These are phyloP conservation scores for Syngnathus acus DNA, from an alignment of 2,797 vertebrate genomes.

Conservation along the genomic window DNA sequence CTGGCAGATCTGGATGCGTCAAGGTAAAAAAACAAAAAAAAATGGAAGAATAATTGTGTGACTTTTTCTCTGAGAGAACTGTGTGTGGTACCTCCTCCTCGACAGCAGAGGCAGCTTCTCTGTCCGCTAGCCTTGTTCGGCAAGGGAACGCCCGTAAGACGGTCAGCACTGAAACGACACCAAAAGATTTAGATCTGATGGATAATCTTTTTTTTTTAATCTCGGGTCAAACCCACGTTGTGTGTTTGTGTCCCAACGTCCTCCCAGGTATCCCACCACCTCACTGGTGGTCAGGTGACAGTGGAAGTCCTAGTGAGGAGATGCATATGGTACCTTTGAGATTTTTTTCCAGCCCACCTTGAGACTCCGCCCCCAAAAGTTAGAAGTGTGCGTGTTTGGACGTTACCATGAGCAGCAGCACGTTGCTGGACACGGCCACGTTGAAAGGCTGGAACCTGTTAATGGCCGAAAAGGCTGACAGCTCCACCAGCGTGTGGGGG, in stretches of 20 bases:
- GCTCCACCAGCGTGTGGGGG: constrained; percentile 88
- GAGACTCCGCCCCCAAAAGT: no score
- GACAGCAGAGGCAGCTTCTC: constrained; percentile 70
- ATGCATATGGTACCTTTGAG: not conserved
- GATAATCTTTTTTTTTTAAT: not conserved
- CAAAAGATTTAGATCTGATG: not conserved
- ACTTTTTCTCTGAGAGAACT: not conserved
- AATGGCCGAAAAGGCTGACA: constrained; percentile 85
- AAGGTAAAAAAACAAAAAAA: not conserved
- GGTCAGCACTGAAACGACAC: constrained; percentile 77
- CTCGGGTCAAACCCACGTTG: constrained; percentile 70
- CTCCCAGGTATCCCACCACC: constrained; percentile 91
- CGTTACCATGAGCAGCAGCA: constrained; percentile 85
- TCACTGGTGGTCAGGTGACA: constrained; percentile 92
- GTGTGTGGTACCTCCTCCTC: constrained; percentile 82
- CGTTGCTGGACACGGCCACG: constrained; percentile 90
- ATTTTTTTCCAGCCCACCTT: no score
- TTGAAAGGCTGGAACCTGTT: constrained; percentile 98
- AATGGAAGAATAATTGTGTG: not conserved
- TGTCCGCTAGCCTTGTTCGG: constrained; percentile 81
- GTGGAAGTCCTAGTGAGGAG: constrained; percentile 83
- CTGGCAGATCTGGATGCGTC: constrained; percentile 81
- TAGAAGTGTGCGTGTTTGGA: constrained; percentile 11
- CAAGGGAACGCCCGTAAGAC: constrained; percentile 91
- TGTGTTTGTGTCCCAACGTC: constrained; percentile 91